Evolutionary conservation across 1,140 invertebrate genomes (phyloP), one percentile per base, ranked within the genome.

Genomic region (Riptortus pedestris): DNA sequence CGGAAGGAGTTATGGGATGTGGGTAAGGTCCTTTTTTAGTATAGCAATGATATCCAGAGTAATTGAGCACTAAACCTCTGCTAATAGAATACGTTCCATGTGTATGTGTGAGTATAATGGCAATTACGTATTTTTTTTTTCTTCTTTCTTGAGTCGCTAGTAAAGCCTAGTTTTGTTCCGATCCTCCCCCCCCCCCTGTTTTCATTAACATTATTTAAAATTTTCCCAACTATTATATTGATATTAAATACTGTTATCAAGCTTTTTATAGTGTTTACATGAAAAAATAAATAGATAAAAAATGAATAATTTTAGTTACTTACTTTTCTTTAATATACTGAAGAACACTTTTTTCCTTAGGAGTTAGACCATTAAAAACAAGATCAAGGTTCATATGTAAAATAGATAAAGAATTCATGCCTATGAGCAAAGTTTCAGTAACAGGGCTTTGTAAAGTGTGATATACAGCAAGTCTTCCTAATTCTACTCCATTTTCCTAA

Each of bases 391-490:
- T 88, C 22, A 76, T 77, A 2, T 78, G 65, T n/a, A 90, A 70
- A 64, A 86, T 73, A 5, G 79, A 70, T 2, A 73, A 71, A 67
- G 74, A 84, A 72, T 83, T 83, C 75, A 88, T 85, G 27, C 88
- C 88, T 64, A 85, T 78, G 9, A 90, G 71, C 71, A 84, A 81
- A 0, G 83, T 85, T 60, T 79, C 72, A 20, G 82, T 77, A 24
- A 79, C 80, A 1, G 76, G 67, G 68, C 79, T 73, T 65, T 79
- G 76, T 14, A 86, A 70, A 1, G 81, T 77, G 70, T 85, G 79
- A 77, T 83, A 83, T 51, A 86, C 74, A 18, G 88, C 86, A 52
- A 91, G 72, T 74, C 82, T 84, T 2, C 81, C 85, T 4, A 91
- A 71, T 74, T 89, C 83, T 1, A 87, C 79, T 33, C 80, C 77